A percentile compares a stretch with the other conserved stretches of the same genome.
These are phyloP conservation scores for Listronotus oregonensis DNA, from an alignment of 1,140 invertebrate species.

Conservation along the genomic window DNA sequence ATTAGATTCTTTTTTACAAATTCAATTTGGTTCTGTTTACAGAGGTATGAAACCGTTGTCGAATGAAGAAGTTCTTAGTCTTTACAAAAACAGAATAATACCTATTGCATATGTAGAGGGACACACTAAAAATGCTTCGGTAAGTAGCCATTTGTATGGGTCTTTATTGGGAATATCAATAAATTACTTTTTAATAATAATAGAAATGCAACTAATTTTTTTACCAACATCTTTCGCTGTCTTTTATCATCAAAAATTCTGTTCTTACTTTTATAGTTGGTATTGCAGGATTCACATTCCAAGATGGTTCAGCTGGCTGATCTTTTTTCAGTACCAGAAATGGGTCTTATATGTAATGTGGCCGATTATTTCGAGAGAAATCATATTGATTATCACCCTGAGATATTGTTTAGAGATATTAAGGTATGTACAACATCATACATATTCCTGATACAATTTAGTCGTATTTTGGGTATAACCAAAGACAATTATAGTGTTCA, in stretches of 20 bases:
- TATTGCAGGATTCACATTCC: slow-evolving; percentile 68
- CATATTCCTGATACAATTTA: neutral
- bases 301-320: slow-evolving; percentile 96
- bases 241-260: slow-evolving; percentile 5
- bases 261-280: slow-evolving; percentile 41
- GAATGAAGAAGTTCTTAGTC: slow-evolving; percentile 81
- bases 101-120: slow-evolving; percentile 82
- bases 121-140: slow-evolving; percentile 53
- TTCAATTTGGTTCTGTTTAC: slow-evolving; percentile 95
- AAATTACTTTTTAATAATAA: too few species aligned
- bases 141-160: slow-evolving; percentile 26
- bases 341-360: slow-evolving; percentile 90
- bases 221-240: slow-evolving; percentile 10
- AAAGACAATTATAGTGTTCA: too few species aligned
- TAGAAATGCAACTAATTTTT: neutral
- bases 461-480: neutral
- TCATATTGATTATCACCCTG: slow-evolving; percentile 91
- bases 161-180: too few species aligned
- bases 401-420: slow-evolving; percentile 94
- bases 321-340: slow-evolving; percentile 96
- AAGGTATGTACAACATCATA: slow-evolving; percentile 70
- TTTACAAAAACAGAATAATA: slow-evolving; percentile 87
- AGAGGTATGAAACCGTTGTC: slow-evolving; percentile 79
- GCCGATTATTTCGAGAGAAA: slow-evolving; percentile 91
- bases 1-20: slow-evolving; percentile 94